Conservation (phyloP, 1,140 invertebrate species). For the Scaptodrosophila lebanonensis region DNA sequence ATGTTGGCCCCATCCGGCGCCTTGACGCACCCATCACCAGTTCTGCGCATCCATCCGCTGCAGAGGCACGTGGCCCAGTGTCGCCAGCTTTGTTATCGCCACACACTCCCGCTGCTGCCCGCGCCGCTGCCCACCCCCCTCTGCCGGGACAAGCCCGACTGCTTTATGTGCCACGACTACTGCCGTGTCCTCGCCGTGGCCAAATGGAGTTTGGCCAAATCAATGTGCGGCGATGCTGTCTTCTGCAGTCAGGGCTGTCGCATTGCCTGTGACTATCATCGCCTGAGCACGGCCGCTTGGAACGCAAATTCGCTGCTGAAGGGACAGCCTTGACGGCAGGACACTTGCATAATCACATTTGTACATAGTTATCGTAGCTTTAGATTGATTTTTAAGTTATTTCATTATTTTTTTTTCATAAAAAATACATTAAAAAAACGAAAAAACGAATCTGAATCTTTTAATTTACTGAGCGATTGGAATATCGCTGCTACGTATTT, state of each 20-base stretch:
- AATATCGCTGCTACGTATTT: no score
- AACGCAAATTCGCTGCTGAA: slow-evolving; percentile 34
- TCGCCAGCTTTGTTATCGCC: slow-evolving; percentile 49
- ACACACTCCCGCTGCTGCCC: slow-evolving; percentile 5
- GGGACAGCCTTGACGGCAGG: no score
- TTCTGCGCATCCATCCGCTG: neutral
- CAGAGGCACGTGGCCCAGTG: slow-evolving; percentile 40
- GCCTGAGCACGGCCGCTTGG: neutral
- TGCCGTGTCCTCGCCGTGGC: slow-evolving; percentile 51
- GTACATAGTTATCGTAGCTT: slow-evolving; percentile 20
- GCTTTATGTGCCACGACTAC: slow-evolving; percentile 69
- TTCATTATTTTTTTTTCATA: no score
- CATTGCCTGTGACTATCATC: slow-evolving; percentile 51
- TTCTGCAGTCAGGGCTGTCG: slow-evolving; percentile 62
- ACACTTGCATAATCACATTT: neutral
- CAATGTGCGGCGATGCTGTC: slow-evolving; percentile 56
- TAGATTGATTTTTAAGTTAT: no score
- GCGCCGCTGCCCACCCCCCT: slow-evolving; percentile 3
- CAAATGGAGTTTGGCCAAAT: slow-evolving; percentile 38
- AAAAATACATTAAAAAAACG: no score
- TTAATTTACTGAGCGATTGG: no score
- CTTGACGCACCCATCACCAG: neutral
- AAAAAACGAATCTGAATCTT: no score
- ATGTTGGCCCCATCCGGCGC: no score
- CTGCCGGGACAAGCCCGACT: slow-evolving; percentile 50